Evolutionary conservation across 2,797 vertebrate species (phyloP).

Genomic region (Poecilia gillii): DNA sequence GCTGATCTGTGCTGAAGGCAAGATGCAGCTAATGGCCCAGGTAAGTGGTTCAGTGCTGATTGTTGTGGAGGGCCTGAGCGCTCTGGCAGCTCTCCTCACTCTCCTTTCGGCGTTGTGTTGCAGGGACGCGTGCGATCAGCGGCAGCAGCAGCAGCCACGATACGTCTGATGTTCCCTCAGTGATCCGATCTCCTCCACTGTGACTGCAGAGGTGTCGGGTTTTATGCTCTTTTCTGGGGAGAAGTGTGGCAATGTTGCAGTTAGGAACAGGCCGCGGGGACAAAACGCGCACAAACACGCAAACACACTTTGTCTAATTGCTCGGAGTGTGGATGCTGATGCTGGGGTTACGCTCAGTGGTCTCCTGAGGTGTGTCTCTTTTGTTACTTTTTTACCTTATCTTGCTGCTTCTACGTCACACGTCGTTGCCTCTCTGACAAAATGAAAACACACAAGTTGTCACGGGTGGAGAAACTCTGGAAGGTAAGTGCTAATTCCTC

Average conservation of each 20-base stretch:
- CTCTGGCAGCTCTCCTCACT: slow-evolving; percentile 42
- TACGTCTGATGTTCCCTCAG: slow-evolving; percentile 31
- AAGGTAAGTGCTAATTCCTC: slow-evolving; percentile 84
- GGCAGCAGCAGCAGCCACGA: slow-evolving; percentile 14
- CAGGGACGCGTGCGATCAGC: slow-evolving; percentile 33
- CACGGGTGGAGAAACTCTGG: slow-evolving; percentile 87
- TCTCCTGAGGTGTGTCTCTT: slow-evolving; percentile 84
- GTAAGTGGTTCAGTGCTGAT: slow-evolving; percentile 81
- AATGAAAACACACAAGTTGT: slow-evolving; percentile 88
- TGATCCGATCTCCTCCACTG: slow-evolving; percentile 26
- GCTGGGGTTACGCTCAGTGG: slow-evolving; percentile 79
- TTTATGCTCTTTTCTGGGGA: slow-evolving; percentile 34
- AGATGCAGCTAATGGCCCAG: slow-evolving; percentile 78
- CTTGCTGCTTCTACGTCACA: slow-evolving; percentile 58
- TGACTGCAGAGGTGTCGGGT: slow-evolving; percentile 34
- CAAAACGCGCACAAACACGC: slow-evolving; percentile 1
- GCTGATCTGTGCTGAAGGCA: slow-evolving; percentile 74
- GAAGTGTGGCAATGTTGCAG: slow-evolving; percentile 38
- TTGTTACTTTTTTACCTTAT: slow-evolving; percentile 77
- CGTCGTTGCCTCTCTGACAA: slow-evolving; percentile 56
- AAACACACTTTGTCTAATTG: slow-evolving; percentile 57
- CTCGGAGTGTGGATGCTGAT: slow-evolving; percentile 82
- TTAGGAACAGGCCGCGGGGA: slow-evolving; percentile 12
- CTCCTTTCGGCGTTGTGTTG: slow-evolving; percentile 46
- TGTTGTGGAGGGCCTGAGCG: slow-evolving; percentile 58